Conservation (phyloP, 2,797 vertebrate species). For the Helarctos malayanus region DNA sequence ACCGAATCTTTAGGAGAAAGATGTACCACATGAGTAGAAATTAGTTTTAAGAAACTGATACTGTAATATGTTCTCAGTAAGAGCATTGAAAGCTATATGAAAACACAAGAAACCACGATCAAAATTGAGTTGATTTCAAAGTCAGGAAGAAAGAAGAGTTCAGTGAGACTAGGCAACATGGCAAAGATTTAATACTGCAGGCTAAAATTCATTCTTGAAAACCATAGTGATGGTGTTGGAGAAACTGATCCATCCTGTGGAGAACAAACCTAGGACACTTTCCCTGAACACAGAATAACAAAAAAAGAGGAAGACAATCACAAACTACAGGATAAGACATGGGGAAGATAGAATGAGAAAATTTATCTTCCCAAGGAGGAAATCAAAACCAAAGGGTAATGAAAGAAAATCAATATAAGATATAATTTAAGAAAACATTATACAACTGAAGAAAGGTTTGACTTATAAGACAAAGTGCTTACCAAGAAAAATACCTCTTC, state of each 20-base stretch:
- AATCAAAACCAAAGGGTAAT: constrained; percentile 33
- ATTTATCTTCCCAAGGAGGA: constrained; percentile 10
- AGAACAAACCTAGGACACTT: constrained; percentile 35
- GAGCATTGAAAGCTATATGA: background rate
- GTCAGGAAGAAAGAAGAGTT: constrained; percentile 35
- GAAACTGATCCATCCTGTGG: background rate
- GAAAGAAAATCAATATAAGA: constrained; percentile 13
- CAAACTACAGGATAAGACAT: constrained; percentile 12
- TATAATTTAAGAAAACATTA: constrained; percentile 61
- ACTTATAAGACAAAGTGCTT: constrained; percentile 26
- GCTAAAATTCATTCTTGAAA: constrained; percentile 50
- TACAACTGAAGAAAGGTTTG: constrained; percentile 9
- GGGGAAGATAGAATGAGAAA: constrained; percentile 4
- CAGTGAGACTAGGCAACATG: background rate
- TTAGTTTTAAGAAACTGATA: constrained; percentile 18
- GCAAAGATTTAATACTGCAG: constrained; percentile 34
- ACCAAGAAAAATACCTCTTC: constrained; percentile 31
- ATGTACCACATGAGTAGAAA: constrained; percentile 17
- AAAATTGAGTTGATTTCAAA: constrained; percentile 53
- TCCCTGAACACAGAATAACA: background rate
- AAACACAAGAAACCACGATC: constrained; percentile 1
- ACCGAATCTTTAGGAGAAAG: constrained; percentile 20
- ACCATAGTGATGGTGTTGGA: background rate
- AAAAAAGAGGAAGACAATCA: background rate
- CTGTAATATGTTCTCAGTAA: background rate